A percentile compares a stretch with the other conserved stretches of the same genome.
These are phyloP conservation scores for Ecdyonurus torrentis DNA, from an alignment of 2,888 invertebrate species.

Conservation along the genomic window DNA sequence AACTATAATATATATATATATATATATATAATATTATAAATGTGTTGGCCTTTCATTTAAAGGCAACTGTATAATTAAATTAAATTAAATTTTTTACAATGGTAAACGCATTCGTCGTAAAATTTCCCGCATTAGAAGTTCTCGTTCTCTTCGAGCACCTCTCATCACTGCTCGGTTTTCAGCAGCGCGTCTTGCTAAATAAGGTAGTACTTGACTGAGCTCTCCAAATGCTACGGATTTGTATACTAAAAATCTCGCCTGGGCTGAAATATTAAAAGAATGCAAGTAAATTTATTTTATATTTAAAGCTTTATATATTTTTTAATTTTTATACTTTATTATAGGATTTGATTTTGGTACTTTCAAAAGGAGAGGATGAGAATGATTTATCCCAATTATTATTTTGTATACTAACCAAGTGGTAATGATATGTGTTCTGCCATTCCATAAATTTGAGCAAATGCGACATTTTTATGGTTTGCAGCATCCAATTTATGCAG, in stretches of 20 bases:
- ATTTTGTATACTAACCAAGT: constrained; percentile 22
- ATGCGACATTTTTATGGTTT: constrained; percentile 20
- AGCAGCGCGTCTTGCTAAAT: constrained; percentile 25
- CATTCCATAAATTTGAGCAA: constrained; percentile 33
- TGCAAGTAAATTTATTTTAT: background rate
- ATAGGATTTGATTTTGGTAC: too few species aligned
- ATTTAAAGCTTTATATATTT: too few species aligned
- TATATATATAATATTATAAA: too few species aligned
- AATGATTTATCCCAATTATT: background rate
- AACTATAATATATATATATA: too few species aligned
- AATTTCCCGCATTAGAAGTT: constrained; percentile 19
- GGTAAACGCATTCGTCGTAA: constrained; percentile 10
- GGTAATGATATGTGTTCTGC: constrained; percentile 28
- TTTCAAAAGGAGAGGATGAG: background rate
- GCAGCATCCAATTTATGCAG: constrained; percentile 20
- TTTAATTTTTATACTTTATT: too few species aligned
- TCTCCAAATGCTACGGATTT: constrained; percentile 29
- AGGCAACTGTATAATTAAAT: too few species aligned
- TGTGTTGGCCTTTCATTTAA: too few species aligned
- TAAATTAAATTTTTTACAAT: background rate
- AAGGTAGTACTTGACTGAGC: constrained; percentile 25
- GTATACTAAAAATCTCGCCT: constrained; percentile 24
- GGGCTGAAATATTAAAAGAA: constrained; percentile 16
- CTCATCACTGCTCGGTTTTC: constrained; percentile 28
- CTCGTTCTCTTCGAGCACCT: constrained; percentile 25